A percentile compares a stretch with the other conserved stretches of the same genome.
These are phyloP conservation scores for Blastobasis lacticolella DNA, from an alignment of 2,888 invertebrate species.

Conservation along the genomic window DNA sequence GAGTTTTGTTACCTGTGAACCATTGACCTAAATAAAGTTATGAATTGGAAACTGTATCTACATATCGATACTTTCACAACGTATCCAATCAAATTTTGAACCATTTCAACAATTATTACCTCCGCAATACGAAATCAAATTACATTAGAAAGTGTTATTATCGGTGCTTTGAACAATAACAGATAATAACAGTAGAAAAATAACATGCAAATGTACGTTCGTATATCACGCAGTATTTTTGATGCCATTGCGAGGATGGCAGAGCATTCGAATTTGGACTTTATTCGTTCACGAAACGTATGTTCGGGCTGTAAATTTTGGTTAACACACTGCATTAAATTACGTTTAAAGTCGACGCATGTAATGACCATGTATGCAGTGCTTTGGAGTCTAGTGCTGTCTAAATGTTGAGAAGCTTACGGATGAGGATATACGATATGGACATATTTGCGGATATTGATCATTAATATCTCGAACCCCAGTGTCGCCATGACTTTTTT, in stretches of 20 bases:
- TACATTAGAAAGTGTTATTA: slow-evolving; percentile 47
- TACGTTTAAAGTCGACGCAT: slow-evolving; percentile 29
- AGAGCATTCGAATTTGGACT: slow-evolving; percentile 13
- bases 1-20: too few species aligned
- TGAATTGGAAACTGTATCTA: too few species aligned
- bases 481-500: too few species aligned
- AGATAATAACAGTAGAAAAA: slow-evolving; percentile 38
- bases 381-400: slow-evolving; percentile 28
- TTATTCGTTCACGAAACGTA: slow-evolving; percentile 15
- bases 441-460: too few species aligned
- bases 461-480: too few species aligned
- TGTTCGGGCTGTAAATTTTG: slow-evolving; percentile 13
- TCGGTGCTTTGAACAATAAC: slow-evolving; percentile 30
- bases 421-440: too few species aligned
- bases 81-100: neutral
- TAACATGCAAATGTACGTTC: slow-evolving; percentile 46
- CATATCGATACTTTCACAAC: too few species aligned
- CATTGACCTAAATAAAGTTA: neutral
- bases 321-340: slow-evolving; percentile 23
- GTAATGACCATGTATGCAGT: slow-evolving; percentile 49
- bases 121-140: slow-evolving; percentile 17
- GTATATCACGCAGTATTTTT: slow-evolving; percentile 39
- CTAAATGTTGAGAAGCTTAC: too few species aligned
- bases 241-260: slow-evolving; percentile 9
- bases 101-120: neutral